Base-by-base conservation (phyloP, 2,888 invertebrate species). In the Ceramica pisi region DNA sequence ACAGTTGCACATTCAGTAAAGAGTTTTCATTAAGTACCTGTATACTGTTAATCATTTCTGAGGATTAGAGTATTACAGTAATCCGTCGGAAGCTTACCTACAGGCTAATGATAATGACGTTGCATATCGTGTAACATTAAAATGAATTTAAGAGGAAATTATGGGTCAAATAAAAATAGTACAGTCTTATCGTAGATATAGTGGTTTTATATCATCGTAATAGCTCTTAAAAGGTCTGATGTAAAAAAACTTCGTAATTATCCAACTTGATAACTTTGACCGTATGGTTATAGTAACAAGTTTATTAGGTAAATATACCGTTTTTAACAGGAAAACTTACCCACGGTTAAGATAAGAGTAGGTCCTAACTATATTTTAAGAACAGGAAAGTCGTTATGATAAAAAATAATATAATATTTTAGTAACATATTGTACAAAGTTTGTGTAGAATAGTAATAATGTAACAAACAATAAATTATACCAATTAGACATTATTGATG, bases 21-120 rank as follows among this genome's bases (percentile, higher is more conserved):
- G 2, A 51, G 16, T 46, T 53, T 26, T 38, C 44, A 59, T 53
- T 26, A 26, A 46, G 31, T 51, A 10, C 2, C 6, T 35, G 10
- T 38, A 31, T 57, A 10, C 31, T n/a, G 7, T 35, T 63, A 61
- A 67, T 74, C 10, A 61, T 46, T 46, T 23, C 14, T 38, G 8
- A 26, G 63, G 59, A 60, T 75, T 68, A 75, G 6, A 55, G 53
- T 74, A 44, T 75, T 75, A 68, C 6, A 35, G 46, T 60, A 75
- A 75, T 75, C 75, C 68, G 9, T 31, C 3, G 8, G 9, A 6
- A 59, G 57, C 57, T 62, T 62, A 62, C n/a, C 12, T n/a, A 19
- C 14, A 12, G 19, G 23, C 31, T 46, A 35, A 35, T 63, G 71
- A 72, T 63, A 63, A 50, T 16, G 50, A 31, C 12, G 50, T 26